These are phyloP conservation scores for Tortricodes alternella DNA, from an alignment of 2,888 invertebrate species.

Conservation along the genomic window DNA sequence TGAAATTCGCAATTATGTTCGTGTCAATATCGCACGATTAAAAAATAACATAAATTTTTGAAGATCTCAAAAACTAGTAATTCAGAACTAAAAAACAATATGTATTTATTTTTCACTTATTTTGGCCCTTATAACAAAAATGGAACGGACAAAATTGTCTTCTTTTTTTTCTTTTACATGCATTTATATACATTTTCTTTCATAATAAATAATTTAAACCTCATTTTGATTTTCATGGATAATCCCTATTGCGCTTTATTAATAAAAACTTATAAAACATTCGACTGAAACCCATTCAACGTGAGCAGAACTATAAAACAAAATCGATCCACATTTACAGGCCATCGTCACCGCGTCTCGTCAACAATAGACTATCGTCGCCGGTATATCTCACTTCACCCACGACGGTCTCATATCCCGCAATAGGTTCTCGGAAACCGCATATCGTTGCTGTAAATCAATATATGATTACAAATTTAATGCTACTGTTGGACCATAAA, in stretches of 20 bases:
- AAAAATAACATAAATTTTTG: too few species aligned
- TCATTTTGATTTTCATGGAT: background rate
- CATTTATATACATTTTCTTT: too few species aligned
- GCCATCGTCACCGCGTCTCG: background rate
- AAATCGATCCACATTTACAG: constrained; percentile 13
- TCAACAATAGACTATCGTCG: background rate
- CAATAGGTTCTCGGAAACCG: constrained; percentile 64
- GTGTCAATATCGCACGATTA: too few species aligned
- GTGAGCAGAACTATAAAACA: constrained; percentile 6
- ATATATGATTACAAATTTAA: constrained; percentile 83
- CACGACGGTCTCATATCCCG: constrained; percentile 1
- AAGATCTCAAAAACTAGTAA: too few species aligned
- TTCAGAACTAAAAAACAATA: too few species aligned
- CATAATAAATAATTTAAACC: too few species aligned
- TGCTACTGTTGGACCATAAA: constrained; percentile 82
- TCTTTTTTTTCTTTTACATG: too few species aligned
- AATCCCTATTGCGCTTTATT: background rate
- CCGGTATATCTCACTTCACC: background rate
- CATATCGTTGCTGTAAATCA: constrained; percentile 81
- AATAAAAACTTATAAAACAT: background rate
- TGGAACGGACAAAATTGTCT: too few species aligned
- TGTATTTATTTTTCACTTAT: too few species aligned
- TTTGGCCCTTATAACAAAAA: too few species aligned
- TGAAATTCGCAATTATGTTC: too few species aligned
- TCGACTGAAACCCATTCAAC: background rate